Percentiles rank a stretch among this genome's conserved stretches.
Conservation (phyloP, 2,113 vertebrate genomes). For the Sarotherodon lohbergeri region DNA sequence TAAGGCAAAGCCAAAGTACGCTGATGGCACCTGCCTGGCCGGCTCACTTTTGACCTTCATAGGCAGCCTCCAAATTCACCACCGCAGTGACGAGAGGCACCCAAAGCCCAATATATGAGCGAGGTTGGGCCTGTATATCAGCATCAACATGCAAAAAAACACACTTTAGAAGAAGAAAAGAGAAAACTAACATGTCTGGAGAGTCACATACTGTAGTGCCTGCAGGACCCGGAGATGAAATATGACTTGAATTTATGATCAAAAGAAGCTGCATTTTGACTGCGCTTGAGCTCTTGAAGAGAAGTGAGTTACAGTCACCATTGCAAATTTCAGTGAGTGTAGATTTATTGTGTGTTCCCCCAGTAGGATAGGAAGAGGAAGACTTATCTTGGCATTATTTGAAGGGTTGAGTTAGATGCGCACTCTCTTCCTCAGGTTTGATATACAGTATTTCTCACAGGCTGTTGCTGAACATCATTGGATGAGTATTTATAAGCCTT, state of each 20-base stretch:
- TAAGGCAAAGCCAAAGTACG: background rate
- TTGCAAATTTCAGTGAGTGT: background rate
- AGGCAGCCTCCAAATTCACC: conserved; percentile 71
- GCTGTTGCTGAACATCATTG: background rate
- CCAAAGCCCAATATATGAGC: conserved; percentile 22
- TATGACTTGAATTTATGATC: conserved; percentile 27
- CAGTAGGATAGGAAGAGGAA: background rate
- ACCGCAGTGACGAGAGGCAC: conserved; percentile 52
- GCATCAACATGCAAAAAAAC: background rate
- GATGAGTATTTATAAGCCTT: background rate
- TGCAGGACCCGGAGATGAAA: background rate
- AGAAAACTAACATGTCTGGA: background rate
- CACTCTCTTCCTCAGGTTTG: background rate
- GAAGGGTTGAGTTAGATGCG: background rate
- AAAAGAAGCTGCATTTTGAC: conserved; percentile 21
- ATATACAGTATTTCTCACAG: background rate
- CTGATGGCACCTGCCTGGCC: background rate
- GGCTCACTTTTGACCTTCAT: conserved; percentile 62
- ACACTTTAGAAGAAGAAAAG: background rate
- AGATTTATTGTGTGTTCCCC: conserved; percentile 26
- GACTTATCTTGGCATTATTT: background rate
- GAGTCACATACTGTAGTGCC: background rate
- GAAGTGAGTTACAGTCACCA: conserved; percentile 25
- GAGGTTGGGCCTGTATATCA: background rate
- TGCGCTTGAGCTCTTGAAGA: background rate